Percentiles rank a stretch among this genome's conserved stretches.
These are phyloP conservation scores for Spisula solida DNA, from an alignment of 2,888 invertebrate genomes.

Conservation along the genomic window DNA sequence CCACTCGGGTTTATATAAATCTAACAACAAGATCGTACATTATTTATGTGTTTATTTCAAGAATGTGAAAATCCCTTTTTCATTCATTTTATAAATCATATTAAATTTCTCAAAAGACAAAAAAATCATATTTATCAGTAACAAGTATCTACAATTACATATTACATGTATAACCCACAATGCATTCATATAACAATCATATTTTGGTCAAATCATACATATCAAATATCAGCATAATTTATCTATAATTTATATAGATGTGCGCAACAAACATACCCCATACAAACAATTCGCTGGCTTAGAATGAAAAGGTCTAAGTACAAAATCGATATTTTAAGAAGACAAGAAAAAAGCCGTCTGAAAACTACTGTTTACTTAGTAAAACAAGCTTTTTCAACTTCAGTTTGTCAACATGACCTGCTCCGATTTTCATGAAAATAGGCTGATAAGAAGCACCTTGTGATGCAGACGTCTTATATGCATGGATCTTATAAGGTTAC, in stretches of 20 bases:
- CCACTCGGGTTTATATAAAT: background rate
- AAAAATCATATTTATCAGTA: slow-evolving; percentile 27
- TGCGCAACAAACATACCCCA: too few relatives aligned
- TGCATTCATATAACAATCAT: background rate
- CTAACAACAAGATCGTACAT: background rate
- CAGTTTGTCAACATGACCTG: too few relatives aligned
- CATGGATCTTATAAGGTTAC: too few relatives aligned
- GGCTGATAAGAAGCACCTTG: too few relatives aligned
- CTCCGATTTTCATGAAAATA: too few relatives aligned
- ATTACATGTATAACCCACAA: background rate
- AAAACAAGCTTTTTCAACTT: too few relatives aligned
- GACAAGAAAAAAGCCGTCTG: too few relatives aligned
- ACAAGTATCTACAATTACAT: slow-evolving; percentile 17
- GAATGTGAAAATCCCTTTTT: slow-evolving; percentile 53
- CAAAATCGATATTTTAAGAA: too few relatives aligned
- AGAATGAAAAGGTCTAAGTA: too few relatives aligned
- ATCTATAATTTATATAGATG: background rate
- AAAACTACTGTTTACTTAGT: too few relatives aligned
- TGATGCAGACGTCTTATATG: too few relatives aligned
- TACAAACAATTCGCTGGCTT: too few relatives aligned
- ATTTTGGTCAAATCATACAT: background rate
- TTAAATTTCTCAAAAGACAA: slow-evolving; percentile 16
- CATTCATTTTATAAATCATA: slow-evolving; percentile 30
- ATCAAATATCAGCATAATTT: background rate
- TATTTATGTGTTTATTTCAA: slow-evolving; percentile 50